phyloP scores from a whole-genome alignment of 2,888 invertebrate species.

The Polydrusus tereticollis region DNA sequence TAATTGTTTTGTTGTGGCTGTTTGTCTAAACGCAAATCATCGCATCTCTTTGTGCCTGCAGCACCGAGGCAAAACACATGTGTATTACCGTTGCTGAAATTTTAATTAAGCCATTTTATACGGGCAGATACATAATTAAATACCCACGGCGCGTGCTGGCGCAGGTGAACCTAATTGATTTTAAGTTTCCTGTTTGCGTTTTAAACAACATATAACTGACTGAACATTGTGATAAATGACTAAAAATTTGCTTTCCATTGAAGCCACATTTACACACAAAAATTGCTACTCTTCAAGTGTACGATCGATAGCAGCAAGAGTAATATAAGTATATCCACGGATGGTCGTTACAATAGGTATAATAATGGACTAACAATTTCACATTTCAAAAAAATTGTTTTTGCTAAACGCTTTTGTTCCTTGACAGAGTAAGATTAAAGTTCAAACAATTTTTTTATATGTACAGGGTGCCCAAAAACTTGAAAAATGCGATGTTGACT shows the following conservation, averaged over 20 bases:
- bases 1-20: slow-evolving; percentile 7
- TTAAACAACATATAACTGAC: background rate
- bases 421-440: no score
- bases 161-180: slow-evolving; percentile 43
- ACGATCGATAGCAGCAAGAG: no score
- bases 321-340: no score
- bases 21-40: slow-evolving; percentile 23
- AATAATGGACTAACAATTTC: no score
- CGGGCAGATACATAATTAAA: slow-evolving; percentile 43
- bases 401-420: no score
- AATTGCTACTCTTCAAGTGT: no score
- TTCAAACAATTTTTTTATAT: no score
- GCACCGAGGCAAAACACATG: slow-evolving; percentile 23
- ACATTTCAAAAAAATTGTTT: no score
- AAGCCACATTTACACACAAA: no score
- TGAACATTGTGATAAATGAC: background rate
- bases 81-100: slow-evolving; percentile 32
- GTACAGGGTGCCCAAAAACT: no score
- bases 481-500: no score
- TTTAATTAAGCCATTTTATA: slow-evolving; percentile 41
- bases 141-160: slow-evolving; percentile 31
- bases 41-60: slow-evolving; percentile 22
- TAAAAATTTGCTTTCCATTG: background rate
- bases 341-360: no score
- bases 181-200: slow-evolving; percentile 19